A percentile compares a stretch with the other conserved stretches of the same genome.
phyloP scores from a whole-genome alignment of 2,113 vertebrate species.

The Collichthys lucidus region DNA sequence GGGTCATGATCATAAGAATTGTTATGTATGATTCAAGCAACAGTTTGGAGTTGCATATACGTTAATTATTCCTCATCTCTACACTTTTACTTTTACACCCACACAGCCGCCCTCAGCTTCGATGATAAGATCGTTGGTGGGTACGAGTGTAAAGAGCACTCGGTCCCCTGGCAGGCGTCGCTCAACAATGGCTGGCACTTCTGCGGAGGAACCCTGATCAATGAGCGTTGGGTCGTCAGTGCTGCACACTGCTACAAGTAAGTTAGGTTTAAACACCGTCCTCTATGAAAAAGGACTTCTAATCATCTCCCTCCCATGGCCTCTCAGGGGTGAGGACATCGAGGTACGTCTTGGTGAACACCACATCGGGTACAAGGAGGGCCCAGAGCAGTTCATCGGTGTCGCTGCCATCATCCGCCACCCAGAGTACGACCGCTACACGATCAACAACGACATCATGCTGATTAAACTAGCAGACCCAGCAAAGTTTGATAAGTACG shows the following conservation, averaged over 20 bases:
- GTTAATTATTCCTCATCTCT: neutral
- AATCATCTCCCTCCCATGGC: neutral
- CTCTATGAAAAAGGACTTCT: neutral
- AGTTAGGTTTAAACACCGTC: neutral
- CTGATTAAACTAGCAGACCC: slow-evolving; percentile 77
- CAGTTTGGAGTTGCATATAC: neutral
- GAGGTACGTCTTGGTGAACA: slow-evolving; percentile 77
- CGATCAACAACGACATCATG: slow-evolving; percentile 86
- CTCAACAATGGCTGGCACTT: slow-evolving; percentile 56
- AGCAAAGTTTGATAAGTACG: slow-evolving; percentile 58
- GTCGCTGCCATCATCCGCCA: slow-evolving; percentile 64
- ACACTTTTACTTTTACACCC: neutral
- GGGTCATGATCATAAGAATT: neutral
- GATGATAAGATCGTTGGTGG: slow-evolving; percentile 64
- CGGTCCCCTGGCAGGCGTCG: slow-evolving; percentile 59
- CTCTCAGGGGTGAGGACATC: slow-evolving; percentile 16
- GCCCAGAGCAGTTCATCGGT: slow-evolving; percentile 68
- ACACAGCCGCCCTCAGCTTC: slow-evolving; percentile 19
- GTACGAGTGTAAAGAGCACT: slow-evolving; percentile 59
- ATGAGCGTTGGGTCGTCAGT: slow-evolving; percentile 35
- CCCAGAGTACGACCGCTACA: slow-evolving; percentile 57
- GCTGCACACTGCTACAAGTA: slow-evolving; percentile 56
- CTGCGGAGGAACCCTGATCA: slow-evolving; percentile 59
- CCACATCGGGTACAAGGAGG: slow-evolving; percentile 65
- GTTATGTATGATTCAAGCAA: neutral